A percentile compares a stretch with the other conserved stretches of the same genome.
phyloP scores from a whole-genome alignment of 2,888 invertebrate genomes.

The Euzophera pinguis region DNA sequence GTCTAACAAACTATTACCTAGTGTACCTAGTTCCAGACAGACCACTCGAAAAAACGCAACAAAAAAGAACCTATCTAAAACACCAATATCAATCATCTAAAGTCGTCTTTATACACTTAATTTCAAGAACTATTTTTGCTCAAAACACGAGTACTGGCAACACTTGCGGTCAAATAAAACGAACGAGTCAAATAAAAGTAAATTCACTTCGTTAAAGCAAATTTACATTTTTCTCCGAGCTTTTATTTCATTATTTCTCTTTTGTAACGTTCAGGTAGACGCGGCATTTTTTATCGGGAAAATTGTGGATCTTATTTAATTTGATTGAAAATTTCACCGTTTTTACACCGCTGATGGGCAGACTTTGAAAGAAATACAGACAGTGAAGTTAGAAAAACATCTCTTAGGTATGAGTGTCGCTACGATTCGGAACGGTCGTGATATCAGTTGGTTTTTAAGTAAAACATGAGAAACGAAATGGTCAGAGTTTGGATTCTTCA shows the following conservation, averaged over 20 bases:
- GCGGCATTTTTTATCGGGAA: conserved; percentile 34
- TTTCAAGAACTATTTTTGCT: conserved; percentile 21
- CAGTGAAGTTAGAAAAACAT: no score
- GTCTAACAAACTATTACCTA: conserved; percentile 40
- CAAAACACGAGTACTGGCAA: conserved; percentile 29
- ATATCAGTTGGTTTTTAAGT: no score
- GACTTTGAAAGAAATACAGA: no score
- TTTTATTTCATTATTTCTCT: conserved; percentile 52
- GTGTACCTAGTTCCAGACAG: conserved; percentile 42
- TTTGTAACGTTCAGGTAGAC: conserved; percentile 32
- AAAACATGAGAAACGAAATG: no score
- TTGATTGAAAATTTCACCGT: conserved; percentile 36
- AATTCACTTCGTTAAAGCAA: conserved; percentile 65
- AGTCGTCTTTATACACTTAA: conserved; percentile 13
- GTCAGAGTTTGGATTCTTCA: no score
- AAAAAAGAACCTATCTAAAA: conserved; percentile 26
- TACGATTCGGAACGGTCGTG: no score
- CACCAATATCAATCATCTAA: conserved; percentile 22
- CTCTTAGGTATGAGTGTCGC: no score
- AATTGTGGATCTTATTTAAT: conserved; percentile 35
- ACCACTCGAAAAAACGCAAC: conserved; percentile 40
- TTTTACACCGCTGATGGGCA: conserved; percentile 23
- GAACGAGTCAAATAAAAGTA: conserved; percentile 46
- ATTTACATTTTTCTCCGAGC: conserved; percentile 62
- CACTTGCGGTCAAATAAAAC: conserved; percentile 31